Conservation (phyloP, 2,888 invertebrate species). For the Dorcus hopei region DNA sequence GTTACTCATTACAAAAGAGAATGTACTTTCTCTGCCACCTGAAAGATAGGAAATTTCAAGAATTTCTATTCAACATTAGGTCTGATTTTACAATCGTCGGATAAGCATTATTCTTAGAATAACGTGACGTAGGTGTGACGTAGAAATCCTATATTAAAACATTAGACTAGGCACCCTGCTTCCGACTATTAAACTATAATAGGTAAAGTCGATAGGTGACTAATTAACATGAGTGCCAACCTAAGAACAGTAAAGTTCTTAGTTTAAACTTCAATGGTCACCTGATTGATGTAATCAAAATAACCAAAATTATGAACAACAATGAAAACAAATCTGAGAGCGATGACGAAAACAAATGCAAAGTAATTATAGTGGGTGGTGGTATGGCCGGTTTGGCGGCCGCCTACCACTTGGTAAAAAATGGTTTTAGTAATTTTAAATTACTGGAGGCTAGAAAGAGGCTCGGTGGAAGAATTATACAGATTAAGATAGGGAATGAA, state of each 20-base stretch:
- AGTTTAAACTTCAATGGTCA: conserved; percentile 4
- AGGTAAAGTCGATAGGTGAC: too few relatives aligned
- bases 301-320: conserved; percentile 14
- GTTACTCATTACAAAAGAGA: too few relatives aligned
- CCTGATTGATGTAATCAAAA: conserved; percentile 5
- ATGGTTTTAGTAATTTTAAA: conserved; percentile 74
- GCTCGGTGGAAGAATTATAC: conserved; percentile 78
- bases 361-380: conserved; percentile 79
- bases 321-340: conserved; percentile 18
- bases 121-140: too few relatives aligned
- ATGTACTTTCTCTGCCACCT: too few relatives aligned
- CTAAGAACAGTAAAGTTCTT: not conserved
- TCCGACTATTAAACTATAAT: too few relatives aligned
- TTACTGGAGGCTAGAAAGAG: conserved; percentile 78
- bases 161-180: too few relatives aligned
- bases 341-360: conserved; percentile 47
- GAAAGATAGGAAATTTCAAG: too few relatives aligned
- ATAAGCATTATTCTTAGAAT: too few relatives aligned
- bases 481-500: conserved; percentile 66
- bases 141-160: too few relatives aligned
- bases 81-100: too few relatives aligned
- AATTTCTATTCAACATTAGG: too few relatives aligned
- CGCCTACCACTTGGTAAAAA: conserved; percentile 76
- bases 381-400: conserved; percentile 85
- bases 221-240: not conserved